phyloP scores from a whole-genome alignment of 2,888 invertebrate species.

The Eumerus sabulonum region DNA sequence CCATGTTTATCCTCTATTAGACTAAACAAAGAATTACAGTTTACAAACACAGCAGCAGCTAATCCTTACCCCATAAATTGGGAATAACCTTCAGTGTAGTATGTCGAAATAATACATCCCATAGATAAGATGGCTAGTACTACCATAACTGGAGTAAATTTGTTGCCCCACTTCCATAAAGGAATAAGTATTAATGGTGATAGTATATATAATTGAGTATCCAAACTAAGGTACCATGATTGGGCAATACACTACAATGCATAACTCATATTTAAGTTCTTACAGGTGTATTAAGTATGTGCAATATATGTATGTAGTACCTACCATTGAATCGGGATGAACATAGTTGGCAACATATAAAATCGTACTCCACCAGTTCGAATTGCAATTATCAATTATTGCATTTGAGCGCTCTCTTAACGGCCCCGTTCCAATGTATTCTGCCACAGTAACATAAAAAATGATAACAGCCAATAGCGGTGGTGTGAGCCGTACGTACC shows the following conservation, averaged over 20 bases:
- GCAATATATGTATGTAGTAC: too few relatives aligned
- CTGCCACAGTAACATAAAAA: conserved; percentile 79
- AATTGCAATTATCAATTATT: conserved; percentile 75
- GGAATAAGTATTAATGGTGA: conserved; percentile 81
- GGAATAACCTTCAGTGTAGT: conserved; percentile 73
- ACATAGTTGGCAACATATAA: conserved; percentile 80
- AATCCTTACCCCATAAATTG: conserved; percentile 74
- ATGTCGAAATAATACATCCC: conserved; percentile 74
- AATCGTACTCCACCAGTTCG: conserved; percentile 80
- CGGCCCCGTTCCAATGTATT: conserved; percentile 80
- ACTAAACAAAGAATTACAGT: neutral
- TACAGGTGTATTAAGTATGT: too few relatives aligned
- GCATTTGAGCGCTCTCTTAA: conserved; percentile 80
- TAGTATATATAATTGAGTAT: conserved; percentile 81
- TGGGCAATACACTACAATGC: conserved; percentile 79
- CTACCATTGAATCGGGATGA: conserved; percentile 75
- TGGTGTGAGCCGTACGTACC: conserved; percentile 80
- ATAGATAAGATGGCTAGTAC: conserved; percentile 74
- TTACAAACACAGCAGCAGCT: neutral
- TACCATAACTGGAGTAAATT: conserved; percentile 72
- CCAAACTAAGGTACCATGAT: conserved; percentile 82
- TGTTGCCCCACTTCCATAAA: conserved; percentile 78
- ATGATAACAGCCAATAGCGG: conserved; percentile 80
- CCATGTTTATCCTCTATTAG: conserved; percentile 69
- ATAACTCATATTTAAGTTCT: neutral